phyloP scores from a whole-genome alignment of 2,113 vertebrate genomes.

The Peromyscus maniculatus region DNA sequence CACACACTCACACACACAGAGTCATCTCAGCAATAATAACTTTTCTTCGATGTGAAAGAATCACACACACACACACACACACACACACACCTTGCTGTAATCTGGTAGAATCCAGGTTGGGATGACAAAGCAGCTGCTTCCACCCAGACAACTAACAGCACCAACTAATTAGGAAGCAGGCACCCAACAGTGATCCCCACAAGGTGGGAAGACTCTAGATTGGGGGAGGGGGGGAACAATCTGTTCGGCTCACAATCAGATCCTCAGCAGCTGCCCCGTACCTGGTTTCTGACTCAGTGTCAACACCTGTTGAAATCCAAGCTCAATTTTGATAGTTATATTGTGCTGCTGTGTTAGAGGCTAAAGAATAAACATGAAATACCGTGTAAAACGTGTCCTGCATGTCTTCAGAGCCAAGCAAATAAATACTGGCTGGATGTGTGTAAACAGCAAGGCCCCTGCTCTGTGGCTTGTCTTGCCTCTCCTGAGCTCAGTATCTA shows the following conservation, averaged over 20 bases:
- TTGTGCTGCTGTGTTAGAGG: background rate
- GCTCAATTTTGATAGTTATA: background rate
- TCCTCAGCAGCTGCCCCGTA: background rate
- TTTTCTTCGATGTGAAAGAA: constrained; percentile 21
- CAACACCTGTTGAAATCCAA: background rate
- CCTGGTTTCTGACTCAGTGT: background rate
- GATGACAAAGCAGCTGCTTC: constrained; percentile 29
- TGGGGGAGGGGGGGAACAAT: background rate
- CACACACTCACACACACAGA: background rate
- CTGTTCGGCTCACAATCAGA: background rate
- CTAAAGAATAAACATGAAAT: background rate
- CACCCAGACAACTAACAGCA: background rate
- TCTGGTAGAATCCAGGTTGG: background rate
- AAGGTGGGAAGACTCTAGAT: background rate
- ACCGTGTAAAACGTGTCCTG: background rate
- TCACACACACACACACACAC: background rate
- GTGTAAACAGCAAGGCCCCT: background rate
- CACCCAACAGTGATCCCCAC: background rate
- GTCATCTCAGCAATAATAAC: too few relatives aligned
- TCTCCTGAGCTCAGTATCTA: background rate
- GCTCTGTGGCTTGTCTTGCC: background rate
- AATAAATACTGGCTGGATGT: background rate
- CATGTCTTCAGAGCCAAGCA: background rate
- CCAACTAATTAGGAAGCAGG: background rate
- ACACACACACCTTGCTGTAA: background rate